A percentile compares a stretch with the other conserved stretches of the same genome.
Evolutionary conservation across 1,140 invertebrate genomes (phyloP).

Genomic region (Ylistrum balloti): DNA sequence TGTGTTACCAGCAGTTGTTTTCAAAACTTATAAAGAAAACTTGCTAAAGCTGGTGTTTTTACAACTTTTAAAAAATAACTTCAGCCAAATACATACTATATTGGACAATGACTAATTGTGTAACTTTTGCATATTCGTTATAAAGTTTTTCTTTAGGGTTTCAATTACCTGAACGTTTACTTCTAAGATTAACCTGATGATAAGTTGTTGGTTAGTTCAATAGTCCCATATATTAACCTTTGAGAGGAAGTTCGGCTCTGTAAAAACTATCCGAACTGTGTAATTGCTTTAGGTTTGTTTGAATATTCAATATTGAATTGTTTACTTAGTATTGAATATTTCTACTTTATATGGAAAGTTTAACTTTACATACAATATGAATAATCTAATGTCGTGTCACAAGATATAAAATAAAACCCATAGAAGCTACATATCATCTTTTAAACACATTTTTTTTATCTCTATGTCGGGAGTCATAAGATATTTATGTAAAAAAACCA

Average conservation of each 20-base stretch:
- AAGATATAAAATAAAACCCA: background rate
- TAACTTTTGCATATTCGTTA: too few relatives aligned
- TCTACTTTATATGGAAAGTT: background rate
- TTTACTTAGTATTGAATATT: background rate
- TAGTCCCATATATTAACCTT: background rate
- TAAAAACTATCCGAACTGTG: background rate
- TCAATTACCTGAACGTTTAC: too few relatives aligned
- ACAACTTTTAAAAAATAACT: too few relatives aligned
- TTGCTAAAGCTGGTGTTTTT: too few relatives aligned
- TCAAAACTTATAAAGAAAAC: too few relatives aligned
- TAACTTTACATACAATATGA: background rate
- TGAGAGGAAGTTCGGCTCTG: background rate
- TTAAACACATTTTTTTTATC: too few relatives aligned
- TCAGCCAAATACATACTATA: too few relatives aligned
- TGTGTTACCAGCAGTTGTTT: too few relatives aligned
- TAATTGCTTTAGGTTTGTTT: background rate
- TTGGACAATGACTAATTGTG: too few relatives aligned
- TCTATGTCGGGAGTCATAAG: background rate
- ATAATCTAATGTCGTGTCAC: background rate
- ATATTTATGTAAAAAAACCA: background rate
- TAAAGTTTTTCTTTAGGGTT: too few relatives aligned
- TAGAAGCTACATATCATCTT: background rate
- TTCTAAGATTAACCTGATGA: too few relatives aligned
- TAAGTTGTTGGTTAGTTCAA: too few relatives aligned
- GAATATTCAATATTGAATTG: background rate